These are phyloP conservation scores for Oscarella lobularis DNA, from an alignment of 37 sponge, comb jelly and placozoan species.

Conservation along the genomic window DNA sequence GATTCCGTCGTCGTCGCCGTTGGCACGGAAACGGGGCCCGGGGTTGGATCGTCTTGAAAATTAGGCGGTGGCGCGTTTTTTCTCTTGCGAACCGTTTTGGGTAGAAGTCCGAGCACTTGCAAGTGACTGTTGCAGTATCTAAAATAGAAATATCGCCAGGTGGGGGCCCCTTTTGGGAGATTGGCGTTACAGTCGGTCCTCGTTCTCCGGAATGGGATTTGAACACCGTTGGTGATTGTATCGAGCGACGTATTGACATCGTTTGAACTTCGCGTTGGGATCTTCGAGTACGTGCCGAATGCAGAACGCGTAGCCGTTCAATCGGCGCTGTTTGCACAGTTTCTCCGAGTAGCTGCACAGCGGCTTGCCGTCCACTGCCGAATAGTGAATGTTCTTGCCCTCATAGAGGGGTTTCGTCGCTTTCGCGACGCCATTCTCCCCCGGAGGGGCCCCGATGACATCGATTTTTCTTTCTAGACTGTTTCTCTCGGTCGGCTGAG, in stretches of 20 bases:
- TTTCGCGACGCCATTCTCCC: neutral
- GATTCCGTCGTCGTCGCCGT: too few species aligned
- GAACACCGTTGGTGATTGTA: slow-evolving; percentile 12
- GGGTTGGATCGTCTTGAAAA: too few species aligned
- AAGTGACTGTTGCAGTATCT: slow-evolving; percentile 16
- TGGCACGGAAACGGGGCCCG: too few species aligned
- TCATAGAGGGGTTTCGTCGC: slow-evolving; percentile 4
- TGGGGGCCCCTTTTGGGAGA: slow-evolving; percentile 3
- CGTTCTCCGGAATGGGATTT: slow-evolving; percentile 13
- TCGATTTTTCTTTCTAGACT: too few species aligned
- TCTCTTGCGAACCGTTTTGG: slow-evolving; percentile 13
- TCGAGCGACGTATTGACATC: slow-evolving; percentile 7
- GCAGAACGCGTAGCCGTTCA: slow-evolving; percentile 14
- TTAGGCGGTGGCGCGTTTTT: too few species aligned
- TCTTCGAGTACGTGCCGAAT: slow-evolving; percentile 17
- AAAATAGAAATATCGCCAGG: neutral
- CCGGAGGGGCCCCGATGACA: too few species aligned
- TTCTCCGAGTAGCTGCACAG: slow-evolving; percentile 16
- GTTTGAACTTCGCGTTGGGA: slow-evolving; percentile 1
- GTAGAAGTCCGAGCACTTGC: slow-evolving; percentile 10
- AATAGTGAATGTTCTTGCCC: slow-evolving; percentile 11
- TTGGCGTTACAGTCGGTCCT: slow-evolving; percentile 16
- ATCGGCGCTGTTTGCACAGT: slow-evolving; percentile 14
- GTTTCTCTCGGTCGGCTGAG: too few species aligned
- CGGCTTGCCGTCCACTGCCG: slow-evolving; percentile 11